A percentile compares a stretch with the other conserved stretches of the same genome.
Evolutionary conservation across 2,113 vertebrate genomes (phyloP).

Genomic region (Helogale parvula): DNA sequence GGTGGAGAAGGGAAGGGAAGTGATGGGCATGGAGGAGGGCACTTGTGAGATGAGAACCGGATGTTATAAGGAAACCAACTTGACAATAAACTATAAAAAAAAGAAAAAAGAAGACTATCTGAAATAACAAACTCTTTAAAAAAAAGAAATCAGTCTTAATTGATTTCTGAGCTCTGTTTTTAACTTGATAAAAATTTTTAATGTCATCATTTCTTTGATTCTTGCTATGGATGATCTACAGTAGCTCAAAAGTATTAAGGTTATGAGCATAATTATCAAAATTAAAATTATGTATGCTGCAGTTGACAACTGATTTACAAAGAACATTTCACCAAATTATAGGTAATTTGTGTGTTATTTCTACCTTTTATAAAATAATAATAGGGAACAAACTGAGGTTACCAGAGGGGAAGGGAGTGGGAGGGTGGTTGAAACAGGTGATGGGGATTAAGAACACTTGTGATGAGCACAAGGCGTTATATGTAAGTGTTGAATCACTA

Average conservation of each 20-base stretch:
- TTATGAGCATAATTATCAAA: conserved; percentile 13
- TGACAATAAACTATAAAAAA: no score
- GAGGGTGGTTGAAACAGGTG: neutral
- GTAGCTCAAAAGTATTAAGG: neutral
- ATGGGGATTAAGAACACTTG: neutral
- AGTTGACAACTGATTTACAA: neutral
- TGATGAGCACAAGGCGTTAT: neutral
- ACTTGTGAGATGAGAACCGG: no score
- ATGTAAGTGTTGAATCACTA: neutral
- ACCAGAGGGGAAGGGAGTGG: neutral
- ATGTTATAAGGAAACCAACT: no score
- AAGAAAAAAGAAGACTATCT: no score
- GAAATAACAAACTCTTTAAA: no score
- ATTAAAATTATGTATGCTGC: neutral
- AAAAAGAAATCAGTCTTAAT: neutral
- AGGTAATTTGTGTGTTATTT: neutral
- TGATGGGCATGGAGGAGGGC: no score
- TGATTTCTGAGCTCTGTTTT: conserved; percentile 47
- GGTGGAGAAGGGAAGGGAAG: no score
- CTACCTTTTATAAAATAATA: conserved; percentile 32
- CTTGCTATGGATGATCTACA: neutral
- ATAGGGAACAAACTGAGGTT: neutral
- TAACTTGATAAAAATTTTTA: neutral
- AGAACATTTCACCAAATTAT: neutral
- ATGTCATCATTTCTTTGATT: conserved; percentile 40